Evolutionary conservation across 2,113 vertebrate genomes (phyloP), one percentile per base, ranked within the genome.

Genomic region (Hemiprocne comata): DNA sequence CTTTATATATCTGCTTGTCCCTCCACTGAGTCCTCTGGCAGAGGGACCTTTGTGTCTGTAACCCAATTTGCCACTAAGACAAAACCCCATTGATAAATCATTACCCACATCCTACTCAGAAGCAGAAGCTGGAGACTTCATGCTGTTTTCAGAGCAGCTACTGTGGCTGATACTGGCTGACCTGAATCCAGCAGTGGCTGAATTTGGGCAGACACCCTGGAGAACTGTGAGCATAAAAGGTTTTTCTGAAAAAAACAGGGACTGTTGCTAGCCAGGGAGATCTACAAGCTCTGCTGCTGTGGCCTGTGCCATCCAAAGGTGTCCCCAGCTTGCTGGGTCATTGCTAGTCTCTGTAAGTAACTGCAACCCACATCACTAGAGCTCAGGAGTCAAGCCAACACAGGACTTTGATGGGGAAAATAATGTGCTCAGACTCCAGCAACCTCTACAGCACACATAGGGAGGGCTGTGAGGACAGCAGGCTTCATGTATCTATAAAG

Each of bases 251-350:
- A n/a, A 61, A 34, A 60, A 2, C 14, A 38, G 36, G 64, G 46
- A 9, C 15, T 25, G 28, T 18, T 42, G 61, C 13, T 11, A 42
- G 15, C 4, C 38, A 38, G 66, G 25, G 38, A 80, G 7, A 31
- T 5, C 2, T 42, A 33, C 0, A 9, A 54, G 74, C 0, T 0
- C 2, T 13, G 28, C 40, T 82, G 51, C 60, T 55, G 61, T 78
- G 66, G 40, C 33, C 80, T n/a, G 17, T 5, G 20, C 55, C 15
- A 2, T 26, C 65, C 61, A 58, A 53, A 60, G 48, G 15, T 29
- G 62, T 58, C 36, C 46, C 53, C 79, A 55, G n/a, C 51, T 31
- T 17, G 9, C 38, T 50, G 38, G 65, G 50, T 25, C 54, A 19
- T 44, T n/a, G 10, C 60, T 38, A 25, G 51, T 4, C 89, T 66